Evolutionary conservation across 2,797 vertebrate species (phyloP), one percentile per base, ranked within the genome.

Genomic region (Tauraco hartlaubi): DNA sequence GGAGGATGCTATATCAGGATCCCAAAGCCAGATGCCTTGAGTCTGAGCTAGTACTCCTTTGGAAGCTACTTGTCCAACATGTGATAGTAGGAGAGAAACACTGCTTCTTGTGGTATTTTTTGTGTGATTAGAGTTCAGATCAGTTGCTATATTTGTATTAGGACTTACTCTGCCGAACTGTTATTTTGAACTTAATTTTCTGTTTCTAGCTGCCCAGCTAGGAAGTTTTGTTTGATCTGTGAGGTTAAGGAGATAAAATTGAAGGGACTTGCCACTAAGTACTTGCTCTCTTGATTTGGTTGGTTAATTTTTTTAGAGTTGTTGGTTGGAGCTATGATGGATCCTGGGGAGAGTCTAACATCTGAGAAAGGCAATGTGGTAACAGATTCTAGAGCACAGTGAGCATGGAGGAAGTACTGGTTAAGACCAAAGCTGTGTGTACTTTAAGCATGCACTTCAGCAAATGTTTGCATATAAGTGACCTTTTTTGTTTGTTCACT

Each of bases 401-500:
- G 55, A 62, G 26, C 31, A 9, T 29, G 49, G 52, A 84, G 63
- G 55, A 93, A 63, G 49, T 77, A 39, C 43, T 49, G 46, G 28
- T 63, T 64, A 73, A 78, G 19, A 39, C 67, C 52, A 61, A 73
- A 88, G 41, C 84, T 88, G 33, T 63, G 41, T 86, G 67, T 91
- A 77, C 62, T 63, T 87, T 18, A 56, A 59, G 52, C 67, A 52
- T 33, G n/a, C 15, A 6, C n/a, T 90, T 94, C 46, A 52, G 67
- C 31, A 73, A 68, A 82, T 85, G 61, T 76, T 94, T 92, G 77
- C 83, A 33, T 77, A 0, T 31, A 55, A 92, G 59, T 92, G 85
- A 90, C 85, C 80, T 79, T 81, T 86, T 85, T 64, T 82, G 41
- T 95, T 95, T 95, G 77, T 93, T 96, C 69, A 39, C 80, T 94